phyloP scores from a whole-genome alignment of 2,797 vertebrate species.

The Intellagama lesueurii region DNA sequence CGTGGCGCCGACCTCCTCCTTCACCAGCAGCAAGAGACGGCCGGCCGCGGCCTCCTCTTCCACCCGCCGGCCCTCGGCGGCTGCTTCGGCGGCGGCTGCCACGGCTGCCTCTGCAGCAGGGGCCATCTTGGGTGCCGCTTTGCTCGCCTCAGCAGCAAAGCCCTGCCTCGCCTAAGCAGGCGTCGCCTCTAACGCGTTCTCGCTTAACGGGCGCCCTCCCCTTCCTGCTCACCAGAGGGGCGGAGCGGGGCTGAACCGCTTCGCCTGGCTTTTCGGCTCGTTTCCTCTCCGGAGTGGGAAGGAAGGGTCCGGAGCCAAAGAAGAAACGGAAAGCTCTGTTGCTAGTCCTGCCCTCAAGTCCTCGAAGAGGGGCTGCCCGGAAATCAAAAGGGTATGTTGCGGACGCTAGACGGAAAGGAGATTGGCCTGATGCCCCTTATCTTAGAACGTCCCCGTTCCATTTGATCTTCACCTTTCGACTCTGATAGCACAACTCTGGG shows the following conservation, averaged over 20 bases:
- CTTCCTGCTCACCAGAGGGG: conserved; percentile 12
- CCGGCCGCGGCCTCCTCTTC: conserved; percentile 56
- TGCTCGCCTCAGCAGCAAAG: conserved; percentile 73
- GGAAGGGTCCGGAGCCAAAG: too few species aligned
- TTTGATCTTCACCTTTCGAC: background rate
- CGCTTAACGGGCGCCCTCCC: background rate
- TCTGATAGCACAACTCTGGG: too few species aligned
- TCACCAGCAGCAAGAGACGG: conserved; percentile 27
- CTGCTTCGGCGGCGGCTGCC: background rate
- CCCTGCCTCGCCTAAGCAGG: background rate
- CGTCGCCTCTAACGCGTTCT: background rate
- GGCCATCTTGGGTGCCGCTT: conserved; percentile 57
- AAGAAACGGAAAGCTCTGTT: too few species aligned
- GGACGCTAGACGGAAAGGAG: too few species aligned
- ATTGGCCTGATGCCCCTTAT: too few species aligned
- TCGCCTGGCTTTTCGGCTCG: conserved; percentile 44
- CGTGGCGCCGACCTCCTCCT: conserved; percentile 48
- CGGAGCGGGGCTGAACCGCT: conserved; percentile 9
- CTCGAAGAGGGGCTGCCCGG: background rate
- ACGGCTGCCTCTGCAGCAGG: conserved; percentile 21
- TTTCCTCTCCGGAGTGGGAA: background rate
- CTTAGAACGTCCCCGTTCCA: background rate
- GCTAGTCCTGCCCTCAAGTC: too few species aligned
- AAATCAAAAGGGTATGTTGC: background rate
- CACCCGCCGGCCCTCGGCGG: conserved; percentile 34